A percentile compares a stretch with the other conserved stretches of the same genome.
phyloP scores from a whole-genome alignment of 1,140 invertebrate genomes.

The Achroia grisella region DNA sequence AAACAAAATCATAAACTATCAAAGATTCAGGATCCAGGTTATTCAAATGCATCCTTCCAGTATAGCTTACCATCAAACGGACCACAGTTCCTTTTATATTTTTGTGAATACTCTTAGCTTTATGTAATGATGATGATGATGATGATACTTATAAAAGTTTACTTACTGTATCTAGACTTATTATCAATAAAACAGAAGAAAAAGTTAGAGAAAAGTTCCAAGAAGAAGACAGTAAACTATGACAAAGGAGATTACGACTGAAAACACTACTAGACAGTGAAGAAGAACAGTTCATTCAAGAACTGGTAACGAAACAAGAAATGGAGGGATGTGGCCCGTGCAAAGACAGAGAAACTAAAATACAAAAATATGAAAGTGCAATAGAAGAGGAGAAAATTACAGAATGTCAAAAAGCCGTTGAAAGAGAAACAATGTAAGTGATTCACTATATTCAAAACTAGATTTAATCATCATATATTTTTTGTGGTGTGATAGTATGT shows the following conservation, averaged over 20 bases:
- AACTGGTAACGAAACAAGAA: slow-evolving; percentile 27
- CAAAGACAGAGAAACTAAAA: slow-evolving; percentile 29
- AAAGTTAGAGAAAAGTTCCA: slow-evolving; percentile 39
- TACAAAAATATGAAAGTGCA: slow-evolving; percentile 33
- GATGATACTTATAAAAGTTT: too few relatives aligned
- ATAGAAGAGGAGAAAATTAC: slow-evolving; percentile 39
- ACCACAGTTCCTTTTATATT: too few relatives aligned
- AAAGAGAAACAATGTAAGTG: slow-evolving; percentile 59
- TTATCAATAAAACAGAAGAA: slow-evolving; percentile 42
- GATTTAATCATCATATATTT: too few relatives aligned
- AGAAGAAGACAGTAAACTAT: slow-evolving; percentile 47
- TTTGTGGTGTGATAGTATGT: too few relatives aligned
- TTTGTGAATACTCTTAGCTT: too few relatives aligned
- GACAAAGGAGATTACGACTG: slow-evolving; percentile 48
- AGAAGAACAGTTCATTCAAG: slow-evolving; percentile 34
- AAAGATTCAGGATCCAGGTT: too few relatives aligned
- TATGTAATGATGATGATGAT: too few relatives aligned
- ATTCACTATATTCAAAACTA: too few relatives aligned
- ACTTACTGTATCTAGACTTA: slow-evolving; percentile 21
- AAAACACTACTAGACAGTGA: slow-evolving; percentile 37
- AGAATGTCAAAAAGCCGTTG: slow-evolving; percentile 46
- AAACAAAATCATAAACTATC: too few relatives aligned
- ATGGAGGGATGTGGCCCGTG: slow-evolving; percentile 38
- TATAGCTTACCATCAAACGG: too few relatives aligned
- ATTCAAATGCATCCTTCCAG: too few relatives aligned